These are phyloP conservation scores for Suricata suricatta DNA, from an alignment of 2,113 vertebrate species.

Conservation along the genomic window DNA sequence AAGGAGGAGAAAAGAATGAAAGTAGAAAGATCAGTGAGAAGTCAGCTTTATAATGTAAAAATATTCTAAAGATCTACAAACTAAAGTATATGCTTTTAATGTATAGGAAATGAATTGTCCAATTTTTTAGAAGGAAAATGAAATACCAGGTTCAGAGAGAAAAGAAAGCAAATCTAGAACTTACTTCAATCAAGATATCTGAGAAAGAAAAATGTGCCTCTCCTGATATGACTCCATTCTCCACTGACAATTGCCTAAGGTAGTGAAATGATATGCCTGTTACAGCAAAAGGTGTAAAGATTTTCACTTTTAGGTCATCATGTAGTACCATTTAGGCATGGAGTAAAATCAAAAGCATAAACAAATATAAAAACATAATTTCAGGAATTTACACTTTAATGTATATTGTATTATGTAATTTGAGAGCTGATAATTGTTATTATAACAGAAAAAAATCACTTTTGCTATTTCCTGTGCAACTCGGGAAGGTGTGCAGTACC, in stretches of 20 bases:
- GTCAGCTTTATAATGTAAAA: not conserved
- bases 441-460: not conserved
- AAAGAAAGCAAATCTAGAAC: not conserved
- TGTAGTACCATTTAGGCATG: not conserved
- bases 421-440: not conserved
- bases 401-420: not conserved
- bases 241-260: not conserved
- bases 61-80: not conserved
- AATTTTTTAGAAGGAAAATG: not conserved
- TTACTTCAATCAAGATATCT: not conserved
- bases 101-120: not conserved
- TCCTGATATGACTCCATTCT: not conserved
- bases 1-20: not conserved
- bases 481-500: not conserved
- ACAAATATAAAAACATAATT: not conserved
- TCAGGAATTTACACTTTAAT: not conserved
- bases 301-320: not conserved
- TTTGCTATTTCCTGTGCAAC: not conserved
- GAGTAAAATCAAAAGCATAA: not conserved
- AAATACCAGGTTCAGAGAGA: constrained; percentile 5
- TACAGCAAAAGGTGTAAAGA: not conserved
- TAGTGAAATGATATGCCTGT: not conserved
- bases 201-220: not conserved
- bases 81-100: not conserved
- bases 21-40: not conserved